Percentiles rank a stretch among this genome's conserved stretches.
Conservation (phyloP, 2,797 vertebrate genomes). For the Chanos chanos region DNA sequence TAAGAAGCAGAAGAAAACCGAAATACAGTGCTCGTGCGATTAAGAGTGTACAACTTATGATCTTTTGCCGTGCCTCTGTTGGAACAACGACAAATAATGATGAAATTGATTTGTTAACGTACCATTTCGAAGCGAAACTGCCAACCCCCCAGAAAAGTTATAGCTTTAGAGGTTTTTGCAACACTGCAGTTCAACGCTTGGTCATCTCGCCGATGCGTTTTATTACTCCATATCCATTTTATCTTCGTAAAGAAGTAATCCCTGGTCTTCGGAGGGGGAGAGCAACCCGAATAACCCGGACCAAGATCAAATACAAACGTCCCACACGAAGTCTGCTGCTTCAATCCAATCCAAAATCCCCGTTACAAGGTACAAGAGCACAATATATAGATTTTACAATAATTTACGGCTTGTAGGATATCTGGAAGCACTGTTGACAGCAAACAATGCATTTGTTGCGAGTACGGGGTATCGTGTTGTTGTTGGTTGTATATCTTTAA, state of each 20-base stretch:
- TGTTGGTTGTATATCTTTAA: conserved; percentile 41
- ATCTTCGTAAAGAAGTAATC: conserved; percentile 45
- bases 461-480: conserved; percentile 31
- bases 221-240: conserved; percentile 46
- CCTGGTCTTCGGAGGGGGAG: conserved; percentile 39
- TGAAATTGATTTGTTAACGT: conserved; percentile 59
- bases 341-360: conserved; percentile 33
- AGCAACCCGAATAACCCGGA: conserved; percentile 33
- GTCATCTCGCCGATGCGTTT: conserved; percentile 46
- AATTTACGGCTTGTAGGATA: conserved; percentile 26
- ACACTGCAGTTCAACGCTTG: conserved; percentile 47
- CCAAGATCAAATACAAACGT: conserved; percentile 38
- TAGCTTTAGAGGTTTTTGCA: conserved; percentile 40
- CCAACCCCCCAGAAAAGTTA: conserved; percentile 51
- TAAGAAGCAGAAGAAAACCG: conserved; percentile 33
- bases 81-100: conserved; percentile 41
- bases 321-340: conserved; percentile 42
- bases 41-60: conserved; percentile 29
- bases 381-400: conserved; percentile 28
- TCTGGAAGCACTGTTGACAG: conserved; percentile 24
- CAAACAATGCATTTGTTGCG: conserved; percentile 33
- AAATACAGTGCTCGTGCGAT: conserved; percentile 27
- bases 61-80: conserved; percentile 7
- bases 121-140: conserved; percentile 65
- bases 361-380: conserved; percentile 38